Conservation (phyloP, 2,113 vertebrate species). For the Syrmaticus mikado region DNA sequence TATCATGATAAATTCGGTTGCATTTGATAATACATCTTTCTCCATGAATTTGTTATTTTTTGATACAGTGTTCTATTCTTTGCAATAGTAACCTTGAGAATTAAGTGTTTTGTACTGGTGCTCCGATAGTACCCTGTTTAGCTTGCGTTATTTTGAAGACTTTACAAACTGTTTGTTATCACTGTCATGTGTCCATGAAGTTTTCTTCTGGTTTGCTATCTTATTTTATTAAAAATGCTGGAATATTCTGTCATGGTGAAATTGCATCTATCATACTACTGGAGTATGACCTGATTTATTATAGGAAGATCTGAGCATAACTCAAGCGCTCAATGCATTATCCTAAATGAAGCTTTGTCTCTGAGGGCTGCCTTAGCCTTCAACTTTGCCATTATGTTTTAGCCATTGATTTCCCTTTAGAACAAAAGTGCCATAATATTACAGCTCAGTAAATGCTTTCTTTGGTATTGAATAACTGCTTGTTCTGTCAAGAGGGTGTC, state of each 20-base stretch:
- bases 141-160: not conserved
- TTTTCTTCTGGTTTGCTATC: not conserved
- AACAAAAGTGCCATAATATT: conserved; percentile 3
- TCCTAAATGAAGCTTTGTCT: conserved; percentile 41
- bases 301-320: not conserved
- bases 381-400: not conserved
- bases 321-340: conserved; percentile 2
- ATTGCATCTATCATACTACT: not conserved
- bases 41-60: not conserved
- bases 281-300: conserved; percentile 35
- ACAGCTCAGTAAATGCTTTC: conserved; percentile 18
- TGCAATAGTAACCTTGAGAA: not conserved
- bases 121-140: not conserved
- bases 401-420: conserved; percentile 54
- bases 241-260: not conserved
- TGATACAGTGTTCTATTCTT: not conserved
- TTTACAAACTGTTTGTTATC: not conserved
- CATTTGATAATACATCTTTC: not conserved
- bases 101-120: not conserved
- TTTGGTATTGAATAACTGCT: conserved; percentile 34
- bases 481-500: conserved; percentile 20
- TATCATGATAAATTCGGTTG: not conserved
- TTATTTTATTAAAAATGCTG: not conserved
- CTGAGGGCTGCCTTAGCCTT: conserved; percentile 7
- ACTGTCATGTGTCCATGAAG: not conserved